Base-by-base conservation (phyloP, 2,113 vertebrate species). In the Cephalopterus ornatus region DNA sequence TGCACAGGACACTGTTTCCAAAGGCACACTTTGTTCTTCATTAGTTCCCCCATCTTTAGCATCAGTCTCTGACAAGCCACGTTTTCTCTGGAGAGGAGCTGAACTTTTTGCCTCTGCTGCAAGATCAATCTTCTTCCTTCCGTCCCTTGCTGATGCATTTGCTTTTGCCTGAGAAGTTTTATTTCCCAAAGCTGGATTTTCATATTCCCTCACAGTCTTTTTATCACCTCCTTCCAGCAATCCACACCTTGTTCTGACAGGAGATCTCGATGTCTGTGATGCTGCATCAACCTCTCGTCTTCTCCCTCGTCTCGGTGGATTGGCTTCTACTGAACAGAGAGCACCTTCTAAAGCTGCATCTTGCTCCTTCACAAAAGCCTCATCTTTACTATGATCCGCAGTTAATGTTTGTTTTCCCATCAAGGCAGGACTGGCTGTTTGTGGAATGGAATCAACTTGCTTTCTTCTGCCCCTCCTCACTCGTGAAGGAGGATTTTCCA, bases 401-500 rank as follows among this genome's bases (percentile, higher is more conserved):
- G 22, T n/a, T 18, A 35, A 28, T 1, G 22, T 14, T 52, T 75
- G 47, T 2, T 92, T n/a, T 52, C 37, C 84, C 24, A 22, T 0
- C 7, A 17, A 67, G 52, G 59, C 3, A 87, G 89, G 42, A 75
- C 8, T 39, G 55, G 33, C 22, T 78, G 12, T 7, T 3, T 86
- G 80, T 32, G 80, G 73, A 26, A 37, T 8, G 35, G 52, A 41
- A 71, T 78, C 84, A 24, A 11, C 47, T 49, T 75, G 89, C 6
- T 78, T 91, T 28, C 89, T 92, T 76, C 87, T 95, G 84, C 84
- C 44, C 47, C 84, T 96, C 77, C 73, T 92, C 24, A 58, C 42
- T 46, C 42, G 89, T 8, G 53, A 30, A 47, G 80, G 7, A 49
- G 47, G 14, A 46, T 71, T 85, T 89, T 72, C 22, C 0, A 56